These are phyloP conservation scores for Ceyx cyanopectus DNA, from an alignment of 2,113 vertebrate genomes.

Conservation along the genomic window DNA sequence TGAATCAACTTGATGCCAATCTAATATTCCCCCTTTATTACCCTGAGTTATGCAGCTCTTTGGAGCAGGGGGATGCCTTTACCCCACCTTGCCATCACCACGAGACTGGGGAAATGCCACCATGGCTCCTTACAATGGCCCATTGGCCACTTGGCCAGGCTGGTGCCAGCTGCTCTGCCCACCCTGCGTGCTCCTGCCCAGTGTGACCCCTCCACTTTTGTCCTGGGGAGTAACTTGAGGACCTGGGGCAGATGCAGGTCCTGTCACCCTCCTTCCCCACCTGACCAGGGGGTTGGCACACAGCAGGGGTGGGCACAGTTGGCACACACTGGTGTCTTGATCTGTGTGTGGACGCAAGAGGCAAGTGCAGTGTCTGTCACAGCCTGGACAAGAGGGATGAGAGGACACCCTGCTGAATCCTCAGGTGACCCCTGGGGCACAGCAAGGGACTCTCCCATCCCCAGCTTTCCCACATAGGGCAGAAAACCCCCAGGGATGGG, in stretches of 20 bases:
- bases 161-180: accelerated
- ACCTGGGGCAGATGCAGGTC: neutral
- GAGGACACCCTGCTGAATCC: neutral
- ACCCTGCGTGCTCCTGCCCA: neutral
- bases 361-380: accelerated
- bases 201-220: accelerated
- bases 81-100: neutral
- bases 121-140: accelerated
- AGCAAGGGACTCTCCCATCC: neutral
- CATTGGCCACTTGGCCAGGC: neutral
- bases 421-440: neutral
- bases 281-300: neutral
- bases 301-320: accelerated
- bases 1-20: neutral
- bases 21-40: neutral
- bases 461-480: accelerated
- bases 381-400: neutral
- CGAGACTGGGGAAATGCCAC: neutral
- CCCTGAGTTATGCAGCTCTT: neutral
- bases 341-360: neutral
- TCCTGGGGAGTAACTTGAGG: accelerated
- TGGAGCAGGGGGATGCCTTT: neutral
- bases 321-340: accelerated
- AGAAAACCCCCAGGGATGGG: neutral
- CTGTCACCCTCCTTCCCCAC: neutral